Evolutionary conservation across 2,888 invertebrate species (phyloP), one percentile per base, ranked within the genome.

Genomic region (Tholera decimalis): DNA sequence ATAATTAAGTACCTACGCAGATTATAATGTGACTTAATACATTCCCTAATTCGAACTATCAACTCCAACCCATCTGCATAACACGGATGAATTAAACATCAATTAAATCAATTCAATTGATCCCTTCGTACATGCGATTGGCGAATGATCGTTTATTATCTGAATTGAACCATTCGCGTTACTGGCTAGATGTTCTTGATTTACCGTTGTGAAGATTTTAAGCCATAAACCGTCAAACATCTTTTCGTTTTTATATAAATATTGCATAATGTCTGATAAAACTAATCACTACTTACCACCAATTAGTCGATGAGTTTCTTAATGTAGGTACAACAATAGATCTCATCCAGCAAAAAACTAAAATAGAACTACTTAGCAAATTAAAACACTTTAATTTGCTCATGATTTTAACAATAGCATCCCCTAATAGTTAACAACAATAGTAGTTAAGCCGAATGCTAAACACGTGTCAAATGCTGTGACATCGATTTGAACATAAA

Each of bases 381-480:
- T 67, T 64, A 60, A 79, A 67, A 73, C 57, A 63, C 60, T 83
- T 76, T 60, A 70, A 76, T 77, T 79, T 53, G 47, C 73, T 60
- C 78, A 71, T 75, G 67, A 77, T 79, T 83, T 82, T 80, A 78
- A 77, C 79, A 77, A 80, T 78, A 67, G 65, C 66, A 77, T 88
- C 91, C 93, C 93, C 91, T 89, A 89, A 91, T 88, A 87, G 86
- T 87, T 88, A 85, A 72, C 83, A 85, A 94, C 94, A 94, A 94
- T 88, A 83, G 91, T 85, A 89, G 87, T 92, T 91, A 92, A 93
- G 91, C 92, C 89, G 90, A 88, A 91, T 90, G 88, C 92, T 92
- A 93, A 94, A 93, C 94, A 94, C 94, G 94, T 93, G 95, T 94
- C 95, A 93, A 92, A 89, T 87, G 85, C 88, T 86, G 86, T 88